phyloP scores from a whole-genome alignment of 37 sponge, comb jelly and placozoan genomes.

The Spongilla lacustris region DNA sequence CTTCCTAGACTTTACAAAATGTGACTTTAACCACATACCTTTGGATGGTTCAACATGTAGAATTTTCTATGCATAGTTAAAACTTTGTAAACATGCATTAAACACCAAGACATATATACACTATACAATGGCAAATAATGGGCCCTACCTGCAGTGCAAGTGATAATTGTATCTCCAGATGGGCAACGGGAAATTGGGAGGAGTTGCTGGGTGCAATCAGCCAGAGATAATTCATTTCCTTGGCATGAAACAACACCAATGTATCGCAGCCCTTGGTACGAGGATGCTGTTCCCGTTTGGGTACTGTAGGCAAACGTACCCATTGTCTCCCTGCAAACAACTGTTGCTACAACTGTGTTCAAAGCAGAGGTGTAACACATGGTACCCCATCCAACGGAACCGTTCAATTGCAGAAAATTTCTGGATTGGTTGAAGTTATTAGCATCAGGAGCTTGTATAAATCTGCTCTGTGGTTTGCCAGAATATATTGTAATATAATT shows the following conservation, averaged over 20 bases:
- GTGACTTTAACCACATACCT: too few species aligned
- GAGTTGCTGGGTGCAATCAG: slow-evolving; percentile 2
- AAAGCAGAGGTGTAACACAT: slow-evolving; percentile 12
- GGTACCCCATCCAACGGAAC: slow-evolving; percentile 40
- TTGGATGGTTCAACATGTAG: too few species aligned
- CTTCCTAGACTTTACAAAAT: too few species aligned
- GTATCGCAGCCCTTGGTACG: slow-evolving; percentile 11
- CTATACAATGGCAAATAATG: not conserved
- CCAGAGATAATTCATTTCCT: slow-evolving; percentile 26
- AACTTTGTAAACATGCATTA: too few species aligned
- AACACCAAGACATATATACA: too few species aligned
- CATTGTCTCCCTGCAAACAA: not conserved
- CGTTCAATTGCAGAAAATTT: slow-evolving; percentile 39
- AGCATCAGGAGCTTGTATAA: not conserved
- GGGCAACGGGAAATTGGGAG: not conserved
- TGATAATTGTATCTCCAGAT: slow-evolving; percentile 1
- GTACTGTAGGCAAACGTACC: slow-evolving; percentile 15
- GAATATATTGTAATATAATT: too few species aligned
- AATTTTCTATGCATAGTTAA: too few species aligned
- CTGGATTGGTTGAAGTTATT: not conserved
- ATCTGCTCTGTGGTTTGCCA: not conserved
- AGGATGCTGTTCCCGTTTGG: not conserved
- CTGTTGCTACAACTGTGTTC: not conserved
- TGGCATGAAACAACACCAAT: not conserved
- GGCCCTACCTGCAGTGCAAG: slow-evolving; percentile 3